Evolutionary conservation across 2,797 vertebrate genomes (phyloP), one percentile per base, ranked within the genome.

Genomic region (Enteromius mattozi): DNA sequence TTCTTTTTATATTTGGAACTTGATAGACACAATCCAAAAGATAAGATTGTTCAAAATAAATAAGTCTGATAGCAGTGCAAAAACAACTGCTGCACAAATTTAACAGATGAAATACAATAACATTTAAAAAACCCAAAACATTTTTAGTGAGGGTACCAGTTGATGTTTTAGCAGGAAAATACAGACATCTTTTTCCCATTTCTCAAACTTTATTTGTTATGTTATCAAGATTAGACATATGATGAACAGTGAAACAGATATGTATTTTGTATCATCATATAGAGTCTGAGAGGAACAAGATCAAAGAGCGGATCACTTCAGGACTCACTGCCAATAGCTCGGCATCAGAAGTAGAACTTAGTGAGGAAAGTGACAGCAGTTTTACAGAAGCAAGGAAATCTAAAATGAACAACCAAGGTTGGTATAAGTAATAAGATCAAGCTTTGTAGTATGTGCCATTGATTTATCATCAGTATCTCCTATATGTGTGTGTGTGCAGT

Each of bases 321-420:
- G 72, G 87, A 81, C 84, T 87, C 40, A 37, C 19, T 45, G 42
- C 27, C 6, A 86, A 84, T 72, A 82, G 79, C 56, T 80, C 85
- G 0, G 72, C 87, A 89, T 95, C 95, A 2, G 94, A 95, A 30
- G 90, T 94, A 86, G 95, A 96, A 88, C 92, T 90, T 56, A 95
- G 95, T 19, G 91, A 93, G 37, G 95, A 95, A 75, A 96, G 95
- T 63, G 95, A 96, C 86, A 89, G 84, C 19, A 45, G 65, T 24
- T 42, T 61, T 88, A 82, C 78, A 72, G 74, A 82, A 13, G 24
- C 80, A 42, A 71, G 56, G 40, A 85, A 66, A 61, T 17, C 13
- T 42, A 79, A 56, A 76, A 59, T n/a, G 14, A 68, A 37, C 2
- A 86, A 70, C 37, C 76, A 40, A 84, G 66, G 76, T 78, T 49